Conservation (phyloP, 92 coral and sea anemone genomes). For the Anthopleura xanthogrammica region DNA sequence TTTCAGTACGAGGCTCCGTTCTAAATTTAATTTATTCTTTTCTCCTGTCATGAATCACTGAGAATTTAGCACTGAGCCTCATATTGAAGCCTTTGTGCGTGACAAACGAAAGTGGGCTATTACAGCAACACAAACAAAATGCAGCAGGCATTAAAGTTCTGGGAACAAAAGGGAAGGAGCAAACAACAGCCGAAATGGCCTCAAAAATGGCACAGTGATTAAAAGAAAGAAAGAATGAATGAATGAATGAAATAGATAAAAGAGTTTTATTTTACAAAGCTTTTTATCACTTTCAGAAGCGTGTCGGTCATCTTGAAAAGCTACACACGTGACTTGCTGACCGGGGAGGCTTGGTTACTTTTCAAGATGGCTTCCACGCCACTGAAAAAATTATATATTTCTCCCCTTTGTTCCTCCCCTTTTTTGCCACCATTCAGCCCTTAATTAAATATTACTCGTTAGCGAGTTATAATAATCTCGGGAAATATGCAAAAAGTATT, state of each 20-base stretch:
- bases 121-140: background rate
- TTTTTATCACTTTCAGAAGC: background rate
- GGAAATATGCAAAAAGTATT: background rate
- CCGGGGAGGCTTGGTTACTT: background rate
- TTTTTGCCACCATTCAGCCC: slow-evolving; percentile 11
- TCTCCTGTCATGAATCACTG: too few relatives aligned
- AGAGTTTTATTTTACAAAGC: background rate
- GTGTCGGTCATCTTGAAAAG: slow-evolving; percentile 2
- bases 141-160: slow-evolving; percentile 58
- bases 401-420: slow-evolving; percentile 18
- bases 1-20: too few relatives aligned
- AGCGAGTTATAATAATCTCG: background rate
- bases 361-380: slow-evolving; percentile 7
- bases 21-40: too few relatives aligned
- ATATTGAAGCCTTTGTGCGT: too few relatives aligned
- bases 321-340: background rate
- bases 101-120: too few relatives aligned
- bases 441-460: background rate
- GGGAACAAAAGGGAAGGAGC: slow-evolving; percentile 35
- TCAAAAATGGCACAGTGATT: background rate
- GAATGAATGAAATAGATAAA: background rate
- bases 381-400: background rate
- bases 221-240: background rate
- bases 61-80: too few relatives aligned
- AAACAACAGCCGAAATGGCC: background rate